These are phyloP conservation scores for Agonum fuliginosum DNA, from an alignment of 2,888 invertebrate species.

Conservation along the genomic window DNA sequence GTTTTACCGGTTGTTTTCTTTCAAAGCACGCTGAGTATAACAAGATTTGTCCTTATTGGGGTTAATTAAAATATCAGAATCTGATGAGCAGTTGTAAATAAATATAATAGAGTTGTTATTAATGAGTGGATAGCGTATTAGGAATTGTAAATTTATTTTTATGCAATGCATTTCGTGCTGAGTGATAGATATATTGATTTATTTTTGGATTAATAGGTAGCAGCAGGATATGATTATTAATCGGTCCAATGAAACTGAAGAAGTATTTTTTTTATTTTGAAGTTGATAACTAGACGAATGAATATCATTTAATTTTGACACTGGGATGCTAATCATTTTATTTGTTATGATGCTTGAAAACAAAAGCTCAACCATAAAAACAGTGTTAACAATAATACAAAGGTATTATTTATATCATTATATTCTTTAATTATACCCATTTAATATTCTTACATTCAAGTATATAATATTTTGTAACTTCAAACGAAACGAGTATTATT, in stretches of 20 bases:
- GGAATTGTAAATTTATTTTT: constrained; percentile 14
- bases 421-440: too few relatives aligned
- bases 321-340: neutral
- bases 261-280: too few relatives aligned
- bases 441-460: too few relatives aligned
- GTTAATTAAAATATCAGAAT: constrained; percentile 31
- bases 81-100: constrained; percentile 1
- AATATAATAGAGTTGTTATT: constrained; percentile 14
- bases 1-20: constrained; percentile 41
- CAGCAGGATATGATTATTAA: constrained; percentile 3
- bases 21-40: constrained; percentile 20
- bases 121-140: constrained; percentile 14
- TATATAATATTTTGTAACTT: too few relatives aligned
- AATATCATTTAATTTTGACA: neutral
- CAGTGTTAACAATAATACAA: too few relatives aligned
- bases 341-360: too few relatives aligned
- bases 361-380: too few relatives aligned
- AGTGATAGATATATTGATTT: neutral
- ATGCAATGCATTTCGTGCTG: neutral
- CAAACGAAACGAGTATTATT: too few relatives aligned
- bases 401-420: too few relatives aligned
- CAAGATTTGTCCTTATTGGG: constrained; percentile 5
- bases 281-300: too few relatives aligned
- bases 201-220: constrained; percentile 2
- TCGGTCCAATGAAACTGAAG: neutral